Evolutionary conservation across 92 coral and sea anemone species (phyloP).

Genomic region (Epizoanthus scotinus): DNA sequence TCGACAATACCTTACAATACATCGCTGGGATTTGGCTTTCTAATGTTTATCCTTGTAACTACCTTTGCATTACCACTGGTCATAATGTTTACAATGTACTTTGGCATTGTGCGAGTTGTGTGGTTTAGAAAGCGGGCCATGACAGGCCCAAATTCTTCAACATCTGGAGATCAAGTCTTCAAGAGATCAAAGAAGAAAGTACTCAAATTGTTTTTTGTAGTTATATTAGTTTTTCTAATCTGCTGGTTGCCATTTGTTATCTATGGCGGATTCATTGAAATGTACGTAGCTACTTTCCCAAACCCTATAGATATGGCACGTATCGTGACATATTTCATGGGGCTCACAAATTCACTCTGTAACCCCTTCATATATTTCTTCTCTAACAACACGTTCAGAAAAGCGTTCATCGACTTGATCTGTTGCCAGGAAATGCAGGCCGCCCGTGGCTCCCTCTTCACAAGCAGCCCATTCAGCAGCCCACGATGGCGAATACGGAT

Average conservation of each 20-base stretch:
- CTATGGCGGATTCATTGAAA: slow-evolving; percentile 61
- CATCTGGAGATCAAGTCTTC: slow-evolving; percentile 43
- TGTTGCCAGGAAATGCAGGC: slow-evolving; percentile 45
- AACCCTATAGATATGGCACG: slow-evolving; percentile 62
- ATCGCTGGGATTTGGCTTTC: slow-evolving; percentile 35
- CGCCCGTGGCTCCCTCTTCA: slow-evolving; percentile 17
- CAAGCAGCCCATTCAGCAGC: slow-evolving; percentile 20
- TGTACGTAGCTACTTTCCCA: slow-evolving; percentile 49
- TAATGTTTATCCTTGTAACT: slow-evolving; percentile 46
- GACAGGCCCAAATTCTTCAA: slow-evolving; percentile 16
- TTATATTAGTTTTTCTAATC: slow-evolving; percentile 48
- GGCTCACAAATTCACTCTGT: slow-evolving; percentile 54
- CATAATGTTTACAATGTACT: slow-evolving; percentile 57
- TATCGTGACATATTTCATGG: slow-evolving; percentile 52
- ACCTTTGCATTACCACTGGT: slow-evolving; percentile 56
- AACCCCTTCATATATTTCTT: slow-evolving; percentile 71
- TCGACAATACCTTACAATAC: slow-evolving; percentile 61
- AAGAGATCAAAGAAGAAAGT: slow-evolving; percentile 65
- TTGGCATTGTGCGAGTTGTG: slow-evolving; percentile 51
- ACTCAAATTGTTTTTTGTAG: slow-evolving; percentile 52
- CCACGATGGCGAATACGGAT: slow-evolving; percentile 3
- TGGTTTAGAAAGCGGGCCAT: slow-evolving; percentile 54
- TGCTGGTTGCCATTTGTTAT: slow-evolving; percentile 69
- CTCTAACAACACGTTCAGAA: slow-evolving; percentile 49
- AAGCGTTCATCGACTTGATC: slow-evolving; percentile 50